Evolutionary conservation across 2,113 vertebrate genomes (phyloP).

Genomic region (Pituophis catenifer): DNA sequence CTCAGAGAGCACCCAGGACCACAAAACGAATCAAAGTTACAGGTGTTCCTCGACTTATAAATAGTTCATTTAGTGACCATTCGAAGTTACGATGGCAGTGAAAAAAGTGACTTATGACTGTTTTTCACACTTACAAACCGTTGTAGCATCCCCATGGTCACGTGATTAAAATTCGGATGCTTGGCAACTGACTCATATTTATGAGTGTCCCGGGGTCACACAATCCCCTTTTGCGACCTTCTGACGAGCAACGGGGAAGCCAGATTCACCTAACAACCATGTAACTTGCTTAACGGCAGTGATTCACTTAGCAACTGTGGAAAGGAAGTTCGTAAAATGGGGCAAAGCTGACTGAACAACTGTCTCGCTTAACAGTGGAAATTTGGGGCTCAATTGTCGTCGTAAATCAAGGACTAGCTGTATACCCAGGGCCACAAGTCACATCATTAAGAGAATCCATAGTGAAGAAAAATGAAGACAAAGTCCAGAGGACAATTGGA

Average conservation of each 20-base stretch:
- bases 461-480: background rate
- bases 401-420: background rate
- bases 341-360: background rate
- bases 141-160: too few species aligned
- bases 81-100: too few species aligned
- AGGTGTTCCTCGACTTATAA: too few species aligned
- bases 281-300: background rate
- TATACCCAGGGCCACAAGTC: background rate
- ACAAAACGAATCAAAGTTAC: too few species aligned
- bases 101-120: too few species aligned
- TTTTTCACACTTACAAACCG: too few species aligned
- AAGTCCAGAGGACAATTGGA: background rate
- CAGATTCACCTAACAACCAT: too few species aligned
- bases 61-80: too few species aligned
- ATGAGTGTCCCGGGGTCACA: too few species aligned
- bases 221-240: background rate
- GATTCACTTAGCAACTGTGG: background rate
- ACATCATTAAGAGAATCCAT: background rate
- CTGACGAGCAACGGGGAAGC: background rate
- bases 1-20: too few species aligned
- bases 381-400: background rate
- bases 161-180: rapidly evolving
- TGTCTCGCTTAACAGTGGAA: background rate
- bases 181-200: too few species aligned
- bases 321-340: background rate